phyloP scores from a whole-genome alignment of 2,113 vertebrate genomes.

The Pycnonotus jocosus region DNA sequence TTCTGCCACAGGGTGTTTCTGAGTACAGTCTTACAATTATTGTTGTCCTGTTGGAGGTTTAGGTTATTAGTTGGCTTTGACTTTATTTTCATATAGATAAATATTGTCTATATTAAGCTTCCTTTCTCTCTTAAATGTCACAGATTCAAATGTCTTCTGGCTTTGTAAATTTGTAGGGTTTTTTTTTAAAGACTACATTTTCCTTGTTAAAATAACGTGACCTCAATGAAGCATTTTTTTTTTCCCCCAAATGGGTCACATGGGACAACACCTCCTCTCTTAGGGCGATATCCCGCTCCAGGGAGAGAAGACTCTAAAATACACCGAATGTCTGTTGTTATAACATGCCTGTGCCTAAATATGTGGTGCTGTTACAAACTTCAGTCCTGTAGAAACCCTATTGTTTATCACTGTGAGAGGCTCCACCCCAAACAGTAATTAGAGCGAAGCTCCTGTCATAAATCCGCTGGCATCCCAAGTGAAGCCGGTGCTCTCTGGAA shows the following conservation, averaged over 20 bases:
- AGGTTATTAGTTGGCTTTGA: not conserved
- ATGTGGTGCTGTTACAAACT: not conserved
- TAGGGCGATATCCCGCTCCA: accelerated
- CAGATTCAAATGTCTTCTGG: not conserved
- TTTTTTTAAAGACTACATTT: not conserved
- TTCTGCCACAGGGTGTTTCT: not conserved
- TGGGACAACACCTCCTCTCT: not conserved
- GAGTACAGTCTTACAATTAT: not conserved
- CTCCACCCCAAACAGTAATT: not conserved
- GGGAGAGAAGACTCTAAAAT: not conserved
- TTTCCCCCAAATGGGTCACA: not conserved
- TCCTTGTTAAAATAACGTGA: not conserved
- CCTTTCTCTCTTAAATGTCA: not conserved
- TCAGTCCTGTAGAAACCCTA: not conserved
- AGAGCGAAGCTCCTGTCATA: not conserved
- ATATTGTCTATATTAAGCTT: not conserved
- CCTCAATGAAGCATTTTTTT: not conserved
- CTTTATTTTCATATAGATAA: not conserved
- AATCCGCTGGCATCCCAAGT: not conserved
- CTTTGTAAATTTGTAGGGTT: not conserved
- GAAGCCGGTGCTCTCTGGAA: not conserved
- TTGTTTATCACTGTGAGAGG: not conserved
- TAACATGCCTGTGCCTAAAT: not conserved
- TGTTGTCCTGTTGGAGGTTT: not conserved
- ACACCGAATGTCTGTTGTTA: accelerated